phyloP scores from a whole-genome alignment of 2,797 vertebrate species.

The Pangasius macronema region DNA sequence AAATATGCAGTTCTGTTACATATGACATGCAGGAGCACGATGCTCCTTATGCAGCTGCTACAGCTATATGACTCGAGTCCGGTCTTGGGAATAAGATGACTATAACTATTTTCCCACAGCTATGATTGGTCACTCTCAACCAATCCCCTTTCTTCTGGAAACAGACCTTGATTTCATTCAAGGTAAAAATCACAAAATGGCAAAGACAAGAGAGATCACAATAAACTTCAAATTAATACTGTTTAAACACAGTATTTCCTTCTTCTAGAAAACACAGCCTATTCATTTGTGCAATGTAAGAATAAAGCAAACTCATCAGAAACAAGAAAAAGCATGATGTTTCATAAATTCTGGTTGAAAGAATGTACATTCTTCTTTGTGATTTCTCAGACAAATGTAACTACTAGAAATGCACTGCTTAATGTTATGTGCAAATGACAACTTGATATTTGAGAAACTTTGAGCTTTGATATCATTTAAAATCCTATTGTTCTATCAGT shows the following conservation, averaged over 20 bases:
- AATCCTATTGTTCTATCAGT: background rate
- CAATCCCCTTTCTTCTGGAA: background rate
- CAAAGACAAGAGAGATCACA: background rate
- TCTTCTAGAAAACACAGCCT: background rate
- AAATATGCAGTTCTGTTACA: background rate
- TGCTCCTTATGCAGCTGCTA: background rate
- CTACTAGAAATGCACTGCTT: too few species aligned
- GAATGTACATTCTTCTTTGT: too few species aligned
- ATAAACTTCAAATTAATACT: background rate
- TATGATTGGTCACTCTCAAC: background rate
- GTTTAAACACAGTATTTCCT: background rate
- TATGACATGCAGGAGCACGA: background rate
- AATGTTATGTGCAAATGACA: too few species aligned
- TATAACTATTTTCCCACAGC: too few species aligned
- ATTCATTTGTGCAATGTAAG: background rate
- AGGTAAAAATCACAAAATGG: background rate
- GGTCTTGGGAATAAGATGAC: background rate
- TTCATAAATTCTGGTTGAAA: too few species aligned
- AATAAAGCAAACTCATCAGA: background rate
- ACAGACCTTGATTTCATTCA: background rate
- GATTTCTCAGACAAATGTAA: too few species aligned
- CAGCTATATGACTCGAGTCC: background rate
- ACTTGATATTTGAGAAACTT: too few species aligned
- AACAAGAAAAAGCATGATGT: too few species aligned
- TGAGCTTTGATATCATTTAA: too few species aligned